Base-by-base conservation (phyloP, 2,797 vertebrate species). In the Myotis myotis region DNA sequence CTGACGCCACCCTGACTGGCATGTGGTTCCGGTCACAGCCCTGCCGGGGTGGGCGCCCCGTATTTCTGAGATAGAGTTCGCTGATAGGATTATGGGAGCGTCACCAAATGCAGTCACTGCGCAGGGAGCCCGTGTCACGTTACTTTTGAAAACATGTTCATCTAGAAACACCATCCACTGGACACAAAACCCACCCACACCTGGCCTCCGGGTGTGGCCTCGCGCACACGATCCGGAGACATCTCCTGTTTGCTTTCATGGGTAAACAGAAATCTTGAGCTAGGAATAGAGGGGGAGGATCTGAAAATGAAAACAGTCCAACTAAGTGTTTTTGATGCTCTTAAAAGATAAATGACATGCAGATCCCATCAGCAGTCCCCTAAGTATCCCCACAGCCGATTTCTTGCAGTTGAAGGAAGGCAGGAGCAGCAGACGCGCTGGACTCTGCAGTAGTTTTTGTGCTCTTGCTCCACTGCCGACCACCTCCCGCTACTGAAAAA, bases 11-110 rank as follows among this genome's bases (percentile, higher is more conserved):
- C 66, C 47, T 12, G 76, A 83, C 87, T 30, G 88, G 96, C 97
- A n/a, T 97, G 76, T 25, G 10, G 94, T 97, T 97, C 95, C 98
- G 74, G 83, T 17, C 62, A 90, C 1, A 93, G 97, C 85, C 55
- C 62, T 76, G n/a, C 75, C 51, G 23, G 75, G 41, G 70, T 81
- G 94, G 68, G 79, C 60, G 25, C 83, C 87, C n/a, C n/a, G 4
- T 49, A 25, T 60, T 82, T 76, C 96, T 91, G 89, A 93, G 94
- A 96, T 91, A 83, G 55, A 87, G 70, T 86, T 94, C 93, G 78
- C 57, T 6, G 93, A 80, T 94, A 92, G 22, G 66, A 83, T 96
- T 89, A 94, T 95, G 62, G 51, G 28, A 28, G 15, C 0, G 55
- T 96, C 88, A 97, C 83, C 79, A 47, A 96, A 96, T 68, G 90